Conservation (phyloP, 2,888 invertebrate species). For the Melipona bicolor region DNA sequence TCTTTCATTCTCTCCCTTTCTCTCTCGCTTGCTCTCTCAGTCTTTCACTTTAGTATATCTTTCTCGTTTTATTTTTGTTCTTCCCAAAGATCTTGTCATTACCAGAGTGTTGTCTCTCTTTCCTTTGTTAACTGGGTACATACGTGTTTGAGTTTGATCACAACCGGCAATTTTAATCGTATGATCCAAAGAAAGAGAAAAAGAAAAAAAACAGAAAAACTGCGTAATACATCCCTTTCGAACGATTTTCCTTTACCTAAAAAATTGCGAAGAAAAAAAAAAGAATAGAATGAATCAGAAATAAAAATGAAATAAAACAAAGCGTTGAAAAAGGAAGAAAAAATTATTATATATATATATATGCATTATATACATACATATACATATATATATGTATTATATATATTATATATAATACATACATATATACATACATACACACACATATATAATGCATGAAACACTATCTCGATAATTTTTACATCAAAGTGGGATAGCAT, state of each 20-base stretch:
- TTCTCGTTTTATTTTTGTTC: not conserved
- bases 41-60: conserved; percentile 23
- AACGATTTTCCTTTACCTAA: conserved; percentile 46
- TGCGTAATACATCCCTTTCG: conserved; percentile 45
- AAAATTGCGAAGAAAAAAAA: conserved; percentile 19
- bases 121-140: not conserved
- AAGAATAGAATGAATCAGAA: conserved; percentile 11
- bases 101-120: conserved; percentile 3
- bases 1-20: not conserved
- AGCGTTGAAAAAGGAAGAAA: conserved; percentile 24
- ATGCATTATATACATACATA: no score
- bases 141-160: conserved; percentile 48
- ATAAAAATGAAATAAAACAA: conserved; percentile 30
- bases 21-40: conserved; percentile 18
- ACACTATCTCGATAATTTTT: conserved; percentile 36
- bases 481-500: conserved; percentile 34
- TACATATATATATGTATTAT: no score
- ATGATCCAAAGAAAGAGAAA: conserved; percentile 33
- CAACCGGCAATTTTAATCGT: conserved; percentile 48
- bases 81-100: not conserved
- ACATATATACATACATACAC: no score
- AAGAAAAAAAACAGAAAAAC: conserved; percentile 54
- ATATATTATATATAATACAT: no score
- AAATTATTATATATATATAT: conserved; percentile 16
- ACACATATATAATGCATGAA: conserved; percentile 12